Percentiles rank a stretch among this genome's conserved stretches.
phyloP scores from a whole-genome alignment of 2,113 vertebrate species.

The Plectropomus leopardus region DNA sequence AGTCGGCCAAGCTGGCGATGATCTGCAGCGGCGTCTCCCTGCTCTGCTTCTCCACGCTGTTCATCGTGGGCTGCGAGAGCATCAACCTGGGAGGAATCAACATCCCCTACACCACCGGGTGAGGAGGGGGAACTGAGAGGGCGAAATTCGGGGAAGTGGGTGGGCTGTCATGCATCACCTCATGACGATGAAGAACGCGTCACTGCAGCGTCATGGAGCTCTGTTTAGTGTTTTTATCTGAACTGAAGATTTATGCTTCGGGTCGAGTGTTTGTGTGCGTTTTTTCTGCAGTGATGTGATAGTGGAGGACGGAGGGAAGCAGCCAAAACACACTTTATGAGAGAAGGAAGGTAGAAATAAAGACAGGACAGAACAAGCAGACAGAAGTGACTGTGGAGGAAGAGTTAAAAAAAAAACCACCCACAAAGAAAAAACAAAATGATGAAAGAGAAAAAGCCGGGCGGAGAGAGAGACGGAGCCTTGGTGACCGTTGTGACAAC shows the following conservation, averaged over 20 bases:
- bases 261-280: background rate
- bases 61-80: constrained; percentile 98
- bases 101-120: constrained; percentile 97
- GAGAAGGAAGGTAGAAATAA: background rate
- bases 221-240: background rate
- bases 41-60: constrained; percentile 98
- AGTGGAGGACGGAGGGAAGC: background rate
- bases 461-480: background rate
- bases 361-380: background rate
- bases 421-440: constrained; percentile 11
- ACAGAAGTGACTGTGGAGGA: constrained; percentile 7
- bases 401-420: constrained; percentile 7
- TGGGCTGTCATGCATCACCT: background rate
- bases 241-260: background rate
- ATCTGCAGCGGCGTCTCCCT: constrained; percentile 98
- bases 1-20: constrained; percentile 97
- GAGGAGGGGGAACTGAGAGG: background rate
- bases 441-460: constrained; percentile 22
- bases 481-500: background rate
- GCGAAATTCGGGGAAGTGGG: background rate
- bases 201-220: background rate
- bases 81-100: constrained; percentile 98
- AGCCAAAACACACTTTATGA: background rate
- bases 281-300: background rate
- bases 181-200: background rate